Evolutionary conservation across 2,888 invertebrate species (phyloP).

Genomic region (Nephrocerus scutellatus): DNA sequence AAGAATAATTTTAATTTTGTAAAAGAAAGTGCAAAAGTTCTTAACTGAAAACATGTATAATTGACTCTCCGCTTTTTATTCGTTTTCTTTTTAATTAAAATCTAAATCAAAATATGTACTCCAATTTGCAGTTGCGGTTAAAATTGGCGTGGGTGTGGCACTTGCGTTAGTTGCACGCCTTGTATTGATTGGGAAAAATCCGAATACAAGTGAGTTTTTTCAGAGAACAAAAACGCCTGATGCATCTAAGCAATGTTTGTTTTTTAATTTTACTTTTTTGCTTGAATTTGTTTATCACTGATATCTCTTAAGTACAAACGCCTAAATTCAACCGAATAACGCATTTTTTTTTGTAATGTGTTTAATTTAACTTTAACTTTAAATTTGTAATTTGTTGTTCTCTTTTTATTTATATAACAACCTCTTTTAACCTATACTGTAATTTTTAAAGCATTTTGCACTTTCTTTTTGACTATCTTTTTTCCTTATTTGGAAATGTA

Average conservation of each 20-base stretch:
- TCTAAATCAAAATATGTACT: conserved; percentile 21
- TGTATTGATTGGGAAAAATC: conserved; percentile 67
- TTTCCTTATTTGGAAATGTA: neutral
- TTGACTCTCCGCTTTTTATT: conserved; percentile 21
- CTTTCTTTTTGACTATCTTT: conserved; percentile 24
- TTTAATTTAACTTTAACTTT: neutral
- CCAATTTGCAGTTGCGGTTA: conserved; percentile 82
- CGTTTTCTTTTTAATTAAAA: conserved; percentile 19
- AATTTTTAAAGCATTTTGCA: conserved; percentile 22
- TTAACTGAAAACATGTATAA: conserved; percentile 20
- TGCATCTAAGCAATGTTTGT: conserved; percentile 5
- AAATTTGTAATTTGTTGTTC: neutral
- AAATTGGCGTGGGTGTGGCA: conserved; percentile 77
- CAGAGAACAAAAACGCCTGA: conserved; percentile 4
- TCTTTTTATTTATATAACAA: neutral
- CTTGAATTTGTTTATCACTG: neutral
- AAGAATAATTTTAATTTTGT: conserved; percentile 13
- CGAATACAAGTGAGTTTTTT: conserved; percentile 49
- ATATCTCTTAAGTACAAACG: neutral
- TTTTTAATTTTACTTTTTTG: conserved; percentile 7
- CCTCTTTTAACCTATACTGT: neutral
- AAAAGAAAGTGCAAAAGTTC: conserved; percentile 38
- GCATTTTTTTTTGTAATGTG: conserved; percentile 3
- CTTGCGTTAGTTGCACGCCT: conserved; percentile 78
- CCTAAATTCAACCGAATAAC: conserved; percentile 4